Conservation (phyloP, 2,888 invertebrate species). For the Tanytarsus gracilentus region DNA sequence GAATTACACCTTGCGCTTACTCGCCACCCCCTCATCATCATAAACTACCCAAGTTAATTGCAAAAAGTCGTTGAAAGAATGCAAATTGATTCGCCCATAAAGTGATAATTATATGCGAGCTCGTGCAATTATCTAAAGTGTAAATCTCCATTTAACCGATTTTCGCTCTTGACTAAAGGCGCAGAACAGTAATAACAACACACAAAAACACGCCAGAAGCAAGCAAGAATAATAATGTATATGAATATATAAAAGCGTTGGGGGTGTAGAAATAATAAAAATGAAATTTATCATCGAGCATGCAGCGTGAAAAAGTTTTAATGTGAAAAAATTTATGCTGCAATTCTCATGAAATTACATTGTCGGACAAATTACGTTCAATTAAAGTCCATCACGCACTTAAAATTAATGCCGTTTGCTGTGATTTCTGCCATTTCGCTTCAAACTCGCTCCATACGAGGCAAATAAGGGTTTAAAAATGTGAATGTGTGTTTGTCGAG, state of each 20-base stretch:
- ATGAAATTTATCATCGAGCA: conserved; percentile 3
- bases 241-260: too few relatives aligned
- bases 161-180: background rate
- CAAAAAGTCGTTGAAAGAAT: background rate
- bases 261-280: background rate
- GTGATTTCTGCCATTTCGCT: background rate
- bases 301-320: background rate
- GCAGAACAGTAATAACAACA: too few relatives aligned
- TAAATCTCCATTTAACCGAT: conserved; percentile 12
- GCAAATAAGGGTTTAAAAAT: background rate
- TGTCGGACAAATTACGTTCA: conserved; percentile 25
- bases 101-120: conserved; percentile 19
- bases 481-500: conserved; percentile 2
- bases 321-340: conserved; percentile 15
- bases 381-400: conserved; percentile 27
- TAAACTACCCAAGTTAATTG: background rate
- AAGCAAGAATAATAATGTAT: background rate
- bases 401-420: conserved; percentile 5
- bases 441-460: background rate
- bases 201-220: background rate
- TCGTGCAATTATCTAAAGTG: conserved; percentile 7
- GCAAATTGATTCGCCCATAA: conserved; percentile 12
- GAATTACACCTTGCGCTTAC: background rate
- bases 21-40: background rate
- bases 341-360: conserved; percentile 22